Evolutionary conservation across 2,797 vertebrate genomes (phyloP).

Genomic region (Anguilla marmorata): DNA sequence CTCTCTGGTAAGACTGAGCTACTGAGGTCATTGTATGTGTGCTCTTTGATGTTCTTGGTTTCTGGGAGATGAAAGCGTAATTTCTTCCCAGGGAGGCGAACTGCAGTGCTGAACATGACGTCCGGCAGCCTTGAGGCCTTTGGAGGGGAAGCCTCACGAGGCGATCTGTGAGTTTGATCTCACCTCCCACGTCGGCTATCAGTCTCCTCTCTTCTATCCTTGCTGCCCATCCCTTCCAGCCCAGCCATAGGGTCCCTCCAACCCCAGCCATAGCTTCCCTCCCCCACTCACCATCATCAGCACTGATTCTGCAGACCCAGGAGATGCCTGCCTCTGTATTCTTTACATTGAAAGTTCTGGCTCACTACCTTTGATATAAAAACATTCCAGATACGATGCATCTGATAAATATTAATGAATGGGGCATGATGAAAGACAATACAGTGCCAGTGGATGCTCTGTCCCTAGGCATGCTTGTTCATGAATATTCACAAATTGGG

Average conservation of each 20-base stretch:
- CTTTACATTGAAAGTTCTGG: neutral
- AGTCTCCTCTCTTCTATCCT: neutral
- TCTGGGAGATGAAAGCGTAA: neutral
- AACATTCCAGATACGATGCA: neutral
- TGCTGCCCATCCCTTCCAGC: neutral
- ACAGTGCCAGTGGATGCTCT: neutral
- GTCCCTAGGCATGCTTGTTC: neutral
- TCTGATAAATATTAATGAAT: neutral
- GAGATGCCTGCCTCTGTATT: neutral
- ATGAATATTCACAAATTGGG: neutral
- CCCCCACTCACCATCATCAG: neutral
- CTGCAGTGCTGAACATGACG: constrained; percentile 69
- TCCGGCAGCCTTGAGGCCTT: constrained; percentile 82
- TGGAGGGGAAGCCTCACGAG: constrained; percentile 79
- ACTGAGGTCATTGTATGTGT: neutral
- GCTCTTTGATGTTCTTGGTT: neutral
- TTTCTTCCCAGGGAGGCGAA: constrained; percentile 66
- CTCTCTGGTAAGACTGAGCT: constrained; percentile 64
- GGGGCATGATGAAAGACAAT: neutral
- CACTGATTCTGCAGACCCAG: neutral
- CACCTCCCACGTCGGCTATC: neutral
- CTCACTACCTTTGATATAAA: neutral
- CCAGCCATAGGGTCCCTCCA: neutral
- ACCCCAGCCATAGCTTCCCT: neutral
- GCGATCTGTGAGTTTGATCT: constrained; percentile 77